Percentiles rank a stretch among this genome's conserved stretches.
These are phyloP conservation scores for Plutomurus gul DNA, from an alignment of 1,140 invertebrate species.

Conservation along the genomic window DNA sequence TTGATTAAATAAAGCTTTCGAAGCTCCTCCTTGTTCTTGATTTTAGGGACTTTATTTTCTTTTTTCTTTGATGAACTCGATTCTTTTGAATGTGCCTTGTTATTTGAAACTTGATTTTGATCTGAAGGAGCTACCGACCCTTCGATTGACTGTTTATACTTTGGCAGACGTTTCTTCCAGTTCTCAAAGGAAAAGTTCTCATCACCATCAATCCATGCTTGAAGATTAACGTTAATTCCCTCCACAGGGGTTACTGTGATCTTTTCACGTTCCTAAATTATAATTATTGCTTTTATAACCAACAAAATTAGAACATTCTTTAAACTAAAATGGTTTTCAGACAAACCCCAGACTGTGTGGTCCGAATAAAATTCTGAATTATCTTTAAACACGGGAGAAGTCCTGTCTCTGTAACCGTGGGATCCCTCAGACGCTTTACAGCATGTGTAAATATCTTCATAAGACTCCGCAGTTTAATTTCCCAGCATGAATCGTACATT, in stretches of 20 bases:
- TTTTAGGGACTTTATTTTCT: constrained; percentile 46
- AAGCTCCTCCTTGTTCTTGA: constrained; percentile 49
- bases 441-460: constrained; percentile 80
- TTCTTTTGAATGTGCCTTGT: neutral
- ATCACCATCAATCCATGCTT: constrained; percentile 77
- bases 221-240: constrained; percentile 72
- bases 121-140: neutral
- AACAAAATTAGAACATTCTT: neutral
- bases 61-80: constrained; percentile 13
- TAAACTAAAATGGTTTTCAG: neutral
- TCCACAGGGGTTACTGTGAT: constrained; percentile 63
- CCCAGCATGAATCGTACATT: constrained; percentile 94
- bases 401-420: constrained; percentile 75
- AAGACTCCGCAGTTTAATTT: constrained; percentile 83
- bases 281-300: constrained; percentile 38
- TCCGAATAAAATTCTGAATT: constrained; percentile 75
- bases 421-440: constrained; percentile 70
- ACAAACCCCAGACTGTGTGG: constrained; percentile 62
- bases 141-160: constrained; percentile 24
- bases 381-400: constrained; percentile 84
- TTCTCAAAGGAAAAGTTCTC: constrained; percentile 70
- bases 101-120: neutral
- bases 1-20: constrained; percentile 67
- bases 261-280: constrained; percentile 63
- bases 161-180: constrained; percentile 69